A percentile compares a stretch with the other conserved stretches of the same genome.
Conservation (phyloP, 2,113 vertebrate species). For the Nesoenas mayeri region DNA sequence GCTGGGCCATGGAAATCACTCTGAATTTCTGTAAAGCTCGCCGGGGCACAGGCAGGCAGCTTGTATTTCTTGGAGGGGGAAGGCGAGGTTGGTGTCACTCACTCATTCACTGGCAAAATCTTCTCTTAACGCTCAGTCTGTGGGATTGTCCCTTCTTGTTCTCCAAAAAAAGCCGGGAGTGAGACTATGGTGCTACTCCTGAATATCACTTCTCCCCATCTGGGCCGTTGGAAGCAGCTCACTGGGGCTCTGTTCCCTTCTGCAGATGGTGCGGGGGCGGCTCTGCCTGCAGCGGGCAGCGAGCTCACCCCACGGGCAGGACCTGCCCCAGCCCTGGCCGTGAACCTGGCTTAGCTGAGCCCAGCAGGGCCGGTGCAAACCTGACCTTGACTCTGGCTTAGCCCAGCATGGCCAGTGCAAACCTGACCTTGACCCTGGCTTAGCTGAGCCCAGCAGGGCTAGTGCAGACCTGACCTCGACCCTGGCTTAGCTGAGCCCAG, state of each 20-base stretch:
- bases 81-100: background rate
- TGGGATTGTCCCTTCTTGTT: background rate
- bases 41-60: background rate
- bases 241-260: constrained; percentile 7
- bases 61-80: background rate
- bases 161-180: background rate
- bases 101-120: background rate
- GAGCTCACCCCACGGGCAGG: too few species aligned
- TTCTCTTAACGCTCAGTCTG: background rate
- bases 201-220: background rate
- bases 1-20: rapidly evolving
- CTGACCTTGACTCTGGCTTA: too few species aligned
- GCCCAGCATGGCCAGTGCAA: too few species aligned
- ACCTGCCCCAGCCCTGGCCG: too few species aligned
- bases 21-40: background rate
- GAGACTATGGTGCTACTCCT: background rate
- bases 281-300: background rate
- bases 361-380: too few species aligned
- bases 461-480: too few species aligned
- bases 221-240: constrained; percentile 3
- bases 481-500: too few species aligned
- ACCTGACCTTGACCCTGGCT: too few species aligned
- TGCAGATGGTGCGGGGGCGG: constrained; percentile 41
- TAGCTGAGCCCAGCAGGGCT: too few species aligned
- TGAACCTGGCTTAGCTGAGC: too few species aligned